A percentile compares a stretch with the other conserved stretches of the same genome.
Conservation (phyloP, 2,888 invertebrate genomes). For the Volucella inflata region DNA sequence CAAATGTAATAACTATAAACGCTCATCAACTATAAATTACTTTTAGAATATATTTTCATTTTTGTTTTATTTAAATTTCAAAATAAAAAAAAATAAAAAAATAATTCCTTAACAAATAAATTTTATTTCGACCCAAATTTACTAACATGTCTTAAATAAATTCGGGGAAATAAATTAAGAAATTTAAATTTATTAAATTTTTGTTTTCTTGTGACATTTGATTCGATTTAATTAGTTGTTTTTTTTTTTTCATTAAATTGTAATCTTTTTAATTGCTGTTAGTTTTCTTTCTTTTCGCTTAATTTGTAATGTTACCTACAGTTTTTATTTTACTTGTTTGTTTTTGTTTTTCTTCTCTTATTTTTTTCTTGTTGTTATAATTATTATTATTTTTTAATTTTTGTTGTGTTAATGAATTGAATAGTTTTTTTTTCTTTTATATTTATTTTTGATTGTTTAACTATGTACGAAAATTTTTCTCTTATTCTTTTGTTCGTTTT, state of each 20-base stretch:
- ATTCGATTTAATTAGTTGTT: conserved; percentile 27
- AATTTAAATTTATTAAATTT: conserved; percentile 10
- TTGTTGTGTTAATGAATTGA: conserved; percentile 65
- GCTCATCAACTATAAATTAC: conserved; percentile 66
- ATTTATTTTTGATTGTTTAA: conserved; percentile 75
- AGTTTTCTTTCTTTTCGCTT: conserved; percentile 48
- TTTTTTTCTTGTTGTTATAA: conserved; percentile 31
- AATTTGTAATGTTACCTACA: conserved; percentile 68
- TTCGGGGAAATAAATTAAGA: conserved; percentile 45
- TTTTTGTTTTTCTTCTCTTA: too few species aligned
- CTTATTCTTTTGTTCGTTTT: conserved; percentile 46
- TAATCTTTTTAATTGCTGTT: conserved; percentile 68
- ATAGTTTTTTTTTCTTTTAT: conserved; percentile 43
- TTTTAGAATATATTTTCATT: conserved; percentile 57
- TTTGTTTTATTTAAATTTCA: conserved; percentile 16
- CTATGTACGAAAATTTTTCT: conserved; percentile 67
- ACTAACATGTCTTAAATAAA: conserved; percentile 41
- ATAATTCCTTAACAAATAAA: conserved; percentile 23
- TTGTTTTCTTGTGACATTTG: conserved; percentile 45
- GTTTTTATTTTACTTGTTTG: conserved; percentile 6
- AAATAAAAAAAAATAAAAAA: conserved; percentile 32
- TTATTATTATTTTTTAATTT: conserved; percentile 38
- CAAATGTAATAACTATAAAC: conserved; percentile 72
- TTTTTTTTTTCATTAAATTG: conserved; percentile 46
- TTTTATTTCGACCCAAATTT: conserved; percentile 56